phyloP scores from a whole-genome alignment of 2,888 invertebrate genomes.

The Anthophora plumipes region DNA sequence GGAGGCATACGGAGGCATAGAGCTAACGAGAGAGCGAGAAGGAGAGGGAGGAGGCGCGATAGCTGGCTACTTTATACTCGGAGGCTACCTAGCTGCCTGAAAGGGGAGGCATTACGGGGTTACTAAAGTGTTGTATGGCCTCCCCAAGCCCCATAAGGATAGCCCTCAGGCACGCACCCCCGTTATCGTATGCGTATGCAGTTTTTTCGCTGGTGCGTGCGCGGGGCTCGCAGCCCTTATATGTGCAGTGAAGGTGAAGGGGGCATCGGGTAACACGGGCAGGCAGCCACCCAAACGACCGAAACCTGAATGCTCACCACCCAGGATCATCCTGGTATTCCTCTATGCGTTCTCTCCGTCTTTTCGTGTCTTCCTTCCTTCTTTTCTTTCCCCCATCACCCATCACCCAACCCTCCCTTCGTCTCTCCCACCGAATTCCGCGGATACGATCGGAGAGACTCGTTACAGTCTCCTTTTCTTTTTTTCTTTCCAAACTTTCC shows the following conservation, averaged over 20 bases:
- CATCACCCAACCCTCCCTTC: not conserved
- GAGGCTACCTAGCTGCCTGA: conserved; percentile 65
- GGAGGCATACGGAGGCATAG: not conserved
- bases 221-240: conserved; percentile 82
- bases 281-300: conserved; percentile 78
- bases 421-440: not conserved
- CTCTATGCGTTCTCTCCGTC: conserved; percentile 30
- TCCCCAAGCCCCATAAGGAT: conserved; percentile 82
- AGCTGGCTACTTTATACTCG: conserved; percentile 70
- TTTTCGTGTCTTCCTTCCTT: not conserved
- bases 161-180: conserved; percentile 76
- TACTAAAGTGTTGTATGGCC: conserved; percentile 84
- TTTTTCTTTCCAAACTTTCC: too few relatives aligned
- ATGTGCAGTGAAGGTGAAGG: conserved; percentile 83
- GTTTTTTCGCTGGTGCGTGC: conserved; percentile 79
- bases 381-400: not conserved
- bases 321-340: conserved; percentile 56
- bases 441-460: not conserved
- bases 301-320: conserved; percentile 72
- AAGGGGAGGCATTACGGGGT: conserved; percentile 82
- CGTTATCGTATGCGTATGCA: conserved; percentile 82
- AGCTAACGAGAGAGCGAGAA: not conserved
- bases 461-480: too few relatives aligned
- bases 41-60: conserved; percentile 59
- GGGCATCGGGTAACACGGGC: conserved; percentile 84